These are phyloP conservation scores for Pseudorectes ferrugineus DNA, from an alignment of 2,113 vertebrate genomes.

Conservation along the genomic window DNA sequence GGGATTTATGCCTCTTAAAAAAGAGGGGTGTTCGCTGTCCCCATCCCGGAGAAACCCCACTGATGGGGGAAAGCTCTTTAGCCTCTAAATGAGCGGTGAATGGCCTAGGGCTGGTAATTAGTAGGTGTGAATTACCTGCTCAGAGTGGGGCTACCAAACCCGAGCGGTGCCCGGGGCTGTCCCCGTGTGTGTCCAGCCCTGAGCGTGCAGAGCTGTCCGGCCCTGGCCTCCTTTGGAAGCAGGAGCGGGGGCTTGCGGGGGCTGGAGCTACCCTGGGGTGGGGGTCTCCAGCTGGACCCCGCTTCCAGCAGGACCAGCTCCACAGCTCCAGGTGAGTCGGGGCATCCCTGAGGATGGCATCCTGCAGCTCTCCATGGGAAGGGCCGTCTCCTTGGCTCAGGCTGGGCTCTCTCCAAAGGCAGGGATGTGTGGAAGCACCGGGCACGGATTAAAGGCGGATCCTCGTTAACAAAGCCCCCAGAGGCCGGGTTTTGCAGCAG, in stretches of 20 bases:
- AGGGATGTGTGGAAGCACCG: not conserved
- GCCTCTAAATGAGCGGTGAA: not conserved
- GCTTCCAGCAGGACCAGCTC: not conserved
- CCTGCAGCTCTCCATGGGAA: accelerated
- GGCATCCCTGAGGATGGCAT: not conserved
- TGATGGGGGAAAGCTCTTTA: not conserved
- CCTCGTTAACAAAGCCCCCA: accelerated
- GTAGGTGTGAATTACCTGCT: not conserved
- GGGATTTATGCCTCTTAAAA: not conserved
- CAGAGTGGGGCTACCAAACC: not conserved
- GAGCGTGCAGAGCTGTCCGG: accelerated
- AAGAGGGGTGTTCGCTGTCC: not conserved
- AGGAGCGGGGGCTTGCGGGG: not conserved
- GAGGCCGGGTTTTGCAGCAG: accelerated
- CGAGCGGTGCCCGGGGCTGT: accelerated
- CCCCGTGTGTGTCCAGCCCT: accelerated
- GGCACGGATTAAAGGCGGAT: not conserved
- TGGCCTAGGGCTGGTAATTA: not conserved
- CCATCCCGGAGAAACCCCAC: not conserved
- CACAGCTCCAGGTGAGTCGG: accelerated
- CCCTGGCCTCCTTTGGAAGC: not conserved
- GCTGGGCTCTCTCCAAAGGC: not conserved
- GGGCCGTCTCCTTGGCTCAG: not conserved
- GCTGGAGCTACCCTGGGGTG: not conserved
- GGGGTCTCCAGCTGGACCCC: not conserved